Conservation (phyloP, 2,888 invertebrate genomes). For the Drosophila falleni region DNA sequence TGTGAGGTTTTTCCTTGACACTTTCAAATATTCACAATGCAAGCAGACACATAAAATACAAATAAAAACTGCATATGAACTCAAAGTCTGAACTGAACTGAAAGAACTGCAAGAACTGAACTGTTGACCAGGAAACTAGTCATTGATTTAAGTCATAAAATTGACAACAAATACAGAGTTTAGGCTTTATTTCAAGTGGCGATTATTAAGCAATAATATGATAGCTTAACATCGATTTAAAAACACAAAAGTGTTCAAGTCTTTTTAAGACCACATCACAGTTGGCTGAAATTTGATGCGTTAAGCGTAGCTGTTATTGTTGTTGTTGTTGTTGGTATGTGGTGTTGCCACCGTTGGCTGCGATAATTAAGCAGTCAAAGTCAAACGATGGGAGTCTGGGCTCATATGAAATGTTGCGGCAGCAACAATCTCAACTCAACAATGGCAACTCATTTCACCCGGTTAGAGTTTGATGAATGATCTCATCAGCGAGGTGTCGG, state of each 20-base stretch:
- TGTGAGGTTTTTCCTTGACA: constrained; percentile 27
- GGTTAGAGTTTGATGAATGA: constrained; percentile 82
- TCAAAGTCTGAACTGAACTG: no score
- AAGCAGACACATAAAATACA: neutral
- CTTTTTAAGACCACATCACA: constrained; percentile 3
- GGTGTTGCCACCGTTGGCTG: constrained; percentile 49
- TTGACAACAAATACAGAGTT: neutral
- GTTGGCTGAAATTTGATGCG: constrained; percentile 36
- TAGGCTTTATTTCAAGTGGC: neutral
- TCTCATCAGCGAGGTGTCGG: constrained; percentile 84
- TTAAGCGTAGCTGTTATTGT: constrained; percentile 1
- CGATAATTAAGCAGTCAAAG: constrained; percentile 75
- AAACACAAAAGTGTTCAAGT: neutral
- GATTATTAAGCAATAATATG: neutral
- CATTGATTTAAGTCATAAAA: neutral
- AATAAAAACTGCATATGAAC: neutral
- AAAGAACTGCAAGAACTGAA: no score
- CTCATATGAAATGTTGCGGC: constrained; percentile 29
- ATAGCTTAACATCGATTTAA: constrained; percentile 23
- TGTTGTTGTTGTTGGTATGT: constrained; percentile 14
- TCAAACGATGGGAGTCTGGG: constrained; percentile 53
- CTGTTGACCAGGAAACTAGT: neutral
- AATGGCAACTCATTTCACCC: constrained; percentile 82
- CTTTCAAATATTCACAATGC: neutral
- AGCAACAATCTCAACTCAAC: constrained; percentile 50